Base-by-base conservation (phyloP, 2,797 vertebrate genomes). In the Anomalospiza imberbis region DNA sequence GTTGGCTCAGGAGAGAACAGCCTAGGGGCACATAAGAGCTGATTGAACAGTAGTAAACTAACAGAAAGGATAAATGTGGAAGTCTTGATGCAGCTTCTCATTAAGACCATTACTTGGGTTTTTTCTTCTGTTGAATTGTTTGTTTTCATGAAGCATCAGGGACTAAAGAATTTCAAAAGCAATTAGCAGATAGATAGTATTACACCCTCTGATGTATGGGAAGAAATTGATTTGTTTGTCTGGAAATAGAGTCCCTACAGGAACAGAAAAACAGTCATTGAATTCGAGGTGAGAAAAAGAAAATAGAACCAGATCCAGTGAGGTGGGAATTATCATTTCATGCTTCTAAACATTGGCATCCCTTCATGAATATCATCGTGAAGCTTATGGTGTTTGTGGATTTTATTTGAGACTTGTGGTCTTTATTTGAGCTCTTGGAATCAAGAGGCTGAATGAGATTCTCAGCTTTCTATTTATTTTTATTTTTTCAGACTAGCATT, bases 391-490 rank as follows among this genome's bases (percentile, higher is more conserved):
- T 95, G 92, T 95, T 95, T 96, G 81, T 94, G 88, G 67, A 90
- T 93, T 96, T 96, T 94, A 53, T 78, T 95, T 91, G 83, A 95
- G 91, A 76, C 79, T 88, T 91, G 89, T 82, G 95, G 95, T 92
- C 94, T 95, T 87, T 89, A 92, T 95, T 96, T 89, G 81, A 92
- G 93, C 91, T 94, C 63, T 92, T 95, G 79, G 93, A 96, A 94
- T 94, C 88, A 91, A 90, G 89, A 90, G 80, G 13, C 90, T 96
- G 93, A 94, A 92, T 94, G 89, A 94, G 85, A 96, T 93, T 93
- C 93, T 96, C 94, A 95, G 83, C 89, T 96, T 96, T 95, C 88
- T 96, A 68, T 95, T 94, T 96, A 72, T 94, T 94, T 93, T 91
- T 90, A 20, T 89, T 96, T 93, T 90, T 91, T 89, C 54, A 73